Conservation (phyloP, 2,888 invertebrate genomes). For the Callyntrura sp. region DNA sequence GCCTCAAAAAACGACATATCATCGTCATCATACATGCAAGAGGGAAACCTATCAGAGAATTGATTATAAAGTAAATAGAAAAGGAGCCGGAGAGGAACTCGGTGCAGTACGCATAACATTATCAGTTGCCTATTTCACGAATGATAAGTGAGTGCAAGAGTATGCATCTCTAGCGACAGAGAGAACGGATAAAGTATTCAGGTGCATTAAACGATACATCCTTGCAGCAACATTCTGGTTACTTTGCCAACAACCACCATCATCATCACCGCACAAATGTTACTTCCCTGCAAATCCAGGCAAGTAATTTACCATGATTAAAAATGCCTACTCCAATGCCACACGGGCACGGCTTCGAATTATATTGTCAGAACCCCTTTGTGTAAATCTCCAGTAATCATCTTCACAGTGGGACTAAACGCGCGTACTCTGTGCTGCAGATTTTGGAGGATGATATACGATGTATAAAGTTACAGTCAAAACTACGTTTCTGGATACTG, state of each 20-base stretch:
- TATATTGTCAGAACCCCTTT: constrained; percentile 23
- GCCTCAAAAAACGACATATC: background rate
- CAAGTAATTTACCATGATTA: constrained; percentile 28
- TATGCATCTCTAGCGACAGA: no score
- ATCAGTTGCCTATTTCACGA: background rate
- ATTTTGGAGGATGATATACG: constrained; percentile 8
- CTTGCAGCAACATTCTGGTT: background rate
- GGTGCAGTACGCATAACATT: background rate
- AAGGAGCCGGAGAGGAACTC: background rate
- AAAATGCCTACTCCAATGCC: background rate
- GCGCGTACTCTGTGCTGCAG: background rate
- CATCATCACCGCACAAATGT: background rate
- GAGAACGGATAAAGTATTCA: background rate
- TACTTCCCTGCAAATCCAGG: background rate
- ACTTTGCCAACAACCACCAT: no score
- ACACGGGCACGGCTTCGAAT: background rate
- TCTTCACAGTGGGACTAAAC: constrained; percentile 72
- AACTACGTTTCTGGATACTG: background rate
- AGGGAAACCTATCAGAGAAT: constrained; percentile 17
- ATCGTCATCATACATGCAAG: background rate
- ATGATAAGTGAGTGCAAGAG: background rate
- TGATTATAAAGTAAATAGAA: background rate
- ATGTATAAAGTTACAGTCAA: background rate
- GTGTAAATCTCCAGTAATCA: constrained; percentile 64
- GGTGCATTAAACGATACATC: background rate